Conservation (phyloP, 1,140 invertebrate species). For the Fopius arisanus region DNA sequence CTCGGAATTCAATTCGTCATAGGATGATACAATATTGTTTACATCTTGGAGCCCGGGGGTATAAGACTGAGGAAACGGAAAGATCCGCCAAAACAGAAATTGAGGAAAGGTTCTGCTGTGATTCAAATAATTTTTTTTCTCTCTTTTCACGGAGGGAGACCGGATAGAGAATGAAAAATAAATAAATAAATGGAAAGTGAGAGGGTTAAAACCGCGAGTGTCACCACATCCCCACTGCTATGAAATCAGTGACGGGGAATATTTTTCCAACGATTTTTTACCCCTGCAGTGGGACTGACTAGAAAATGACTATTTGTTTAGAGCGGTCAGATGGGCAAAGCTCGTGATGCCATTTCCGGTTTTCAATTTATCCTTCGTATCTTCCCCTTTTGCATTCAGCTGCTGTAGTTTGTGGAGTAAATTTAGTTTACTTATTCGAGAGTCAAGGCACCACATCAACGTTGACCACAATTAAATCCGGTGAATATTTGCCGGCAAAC, state of each 20-base stretch:
- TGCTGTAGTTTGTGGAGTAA: constrained; percentile 35
- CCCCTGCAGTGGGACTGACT: neutral
- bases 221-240: too few relatives aligned
- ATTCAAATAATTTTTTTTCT: too few relatives aligned
- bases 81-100: too few relatives aligned
- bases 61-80: too few relatives aligned
- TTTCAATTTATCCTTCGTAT: neutral
- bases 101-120: too few relatives aligned
- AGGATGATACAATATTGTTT: too few relatives aligned
- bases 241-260: neutral
- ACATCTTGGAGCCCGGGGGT: too few relatives aligned
- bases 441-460: constrained; percentile 45
- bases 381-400: neutral
- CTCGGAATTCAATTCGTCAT: too few relatives aligned
- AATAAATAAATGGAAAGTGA: too few relatives aligned
- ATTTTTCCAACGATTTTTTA: neutral
- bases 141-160: too few relatives aligned
- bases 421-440: constrained; percentile 60
- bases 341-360: constrained; percentile 9
- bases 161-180: too few relatives aligned
- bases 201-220: too few relatives aligned
- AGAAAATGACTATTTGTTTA: constrained; percentile 16
- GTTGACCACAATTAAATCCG: constrained; percentile 58
- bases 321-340: constrained; percentile 20
- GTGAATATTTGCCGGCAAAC: constrained; percentile 52